Percentiles rank a stretch among this genome's conserved stretches.
phyloP scores from a whole-genome alignment of 2,797 vertebrate genomes.

The Clarias fuscus region DNA sequence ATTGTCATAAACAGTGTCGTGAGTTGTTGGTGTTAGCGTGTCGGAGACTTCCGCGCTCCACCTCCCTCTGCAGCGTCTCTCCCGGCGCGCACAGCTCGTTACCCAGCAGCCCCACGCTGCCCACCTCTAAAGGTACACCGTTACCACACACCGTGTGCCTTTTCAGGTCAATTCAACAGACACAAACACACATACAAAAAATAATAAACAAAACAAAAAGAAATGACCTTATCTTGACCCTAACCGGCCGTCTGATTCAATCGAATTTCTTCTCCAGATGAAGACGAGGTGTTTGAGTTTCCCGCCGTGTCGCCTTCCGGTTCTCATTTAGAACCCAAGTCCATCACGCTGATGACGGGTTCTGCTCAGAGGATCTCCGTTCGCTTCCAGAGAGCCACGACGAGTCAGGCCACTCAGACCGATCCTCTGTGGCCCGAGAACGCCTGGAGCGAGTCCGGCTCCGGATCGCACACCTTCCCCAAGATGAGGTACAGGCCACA shows the following conservation, averaged over 20 bases:
- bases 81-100: slow-evolving; percentile 79
- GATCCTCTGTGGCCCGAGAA: slow-evolving; percentile 88
- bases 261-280: slow-evolving; percentile 68
- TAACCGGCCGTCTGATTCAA: background rate
- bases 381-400: slow-evolving; percentile 86
- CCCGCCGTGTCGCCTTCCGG: slow-evolving; percentile 71
- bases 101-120: slow-evolving; percentile 87
- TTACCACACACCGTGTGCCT: background rate
- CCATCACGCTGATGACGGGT: slow-evolving; percentile 91
- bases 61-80: slow-evolving; percentile 79
- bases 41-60: slow-evolving; percentile 83
- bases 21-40: slow-evolving; percentile 93
- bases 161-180: background rate
- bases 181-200: slow-evolving; percentile 10
- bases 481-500: slow-evolving; percentile 92
- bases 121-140: slow-evolving; percentile 74
- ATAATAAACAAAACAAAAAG: background rate
- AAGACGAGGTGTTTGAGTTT: slow-evolving; percentile 93
- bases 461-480: slow-evolving; percentile 92
- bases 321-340: slow-evolving; percentile 78
- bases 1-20: slow-evolving; percentile 96
- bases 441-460: slow-evolving; percentile 72
- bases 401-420: slow-evolving; percentile 93
- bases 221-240: no score
- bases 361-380: slow-evolving; percentile 93